phyloP scores from a whole-genome alignment of 2,888 invertebrate species.

The Arenicola marina region DNA sequence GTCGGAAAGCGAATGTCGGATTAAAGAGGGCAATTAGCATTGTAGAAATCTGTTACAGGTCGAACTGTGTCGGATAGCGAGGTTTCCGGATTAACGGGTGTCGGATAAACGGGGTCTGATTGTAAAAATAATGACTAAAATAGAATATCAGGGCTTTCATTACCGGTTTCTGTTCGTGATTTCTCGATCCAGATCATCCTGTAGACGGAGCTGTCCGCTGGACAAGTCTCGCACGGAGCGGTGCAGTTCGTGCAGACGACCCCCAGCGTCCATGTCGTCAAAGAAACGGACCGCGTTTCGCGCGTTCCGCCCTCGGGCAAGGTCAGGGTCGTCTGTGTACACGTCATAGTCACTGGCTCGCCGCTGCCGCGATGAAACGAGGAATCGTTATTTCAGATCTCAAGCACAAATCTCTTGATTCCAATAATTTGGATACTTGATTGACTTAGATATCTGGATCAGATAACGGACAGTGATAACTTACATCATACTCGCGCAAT shows the following conservation, averaged over 20 bases:
- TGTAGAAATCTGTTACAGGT: too few species aligned
- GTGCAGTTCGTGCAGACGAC: conserved; percentile 39
- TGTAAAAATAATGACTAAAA: too few species aligned
- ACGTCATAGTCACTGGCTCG: background rate
- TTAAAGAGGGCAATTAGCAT: too few species aligned
- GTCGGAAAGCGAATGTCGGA: too few species aligned
- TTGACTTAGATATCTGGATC: background rate
- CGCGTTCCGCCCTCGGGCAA: too few species aligned
- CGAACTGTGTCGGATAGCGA: too few species aligned
- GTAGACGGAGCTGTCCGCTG: conserved; percentile 50
- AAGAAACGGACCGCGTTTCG: conserved; percentile 26
- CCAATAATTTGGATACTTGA: background rate
- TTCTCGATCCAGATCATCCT: conserved; percentile 42
- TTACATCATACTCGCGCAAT: background rate
- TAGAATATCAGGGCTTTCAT: too few species aligned
- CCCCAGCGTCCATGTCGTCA: conserved; percentile 30
- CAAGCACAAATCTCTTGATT: too few species aligned
- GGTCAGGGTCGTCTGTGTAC: background rate
- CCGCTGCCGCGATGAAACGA: background rate
- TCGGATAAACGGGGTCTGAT: too few species aligned
- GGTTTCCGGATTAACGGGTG: too few species aligned
- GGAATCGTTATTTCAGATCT: too few species aligned
- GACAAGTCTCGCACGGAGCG: conserved; percentile 53
- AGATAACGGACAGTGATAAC: background rate
- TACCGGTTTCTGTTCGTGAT: conserved; percentile 11